Conservation (phyloP, 2,888 invertebrate genomes). For the Phyllotreta striolata region DNA sequence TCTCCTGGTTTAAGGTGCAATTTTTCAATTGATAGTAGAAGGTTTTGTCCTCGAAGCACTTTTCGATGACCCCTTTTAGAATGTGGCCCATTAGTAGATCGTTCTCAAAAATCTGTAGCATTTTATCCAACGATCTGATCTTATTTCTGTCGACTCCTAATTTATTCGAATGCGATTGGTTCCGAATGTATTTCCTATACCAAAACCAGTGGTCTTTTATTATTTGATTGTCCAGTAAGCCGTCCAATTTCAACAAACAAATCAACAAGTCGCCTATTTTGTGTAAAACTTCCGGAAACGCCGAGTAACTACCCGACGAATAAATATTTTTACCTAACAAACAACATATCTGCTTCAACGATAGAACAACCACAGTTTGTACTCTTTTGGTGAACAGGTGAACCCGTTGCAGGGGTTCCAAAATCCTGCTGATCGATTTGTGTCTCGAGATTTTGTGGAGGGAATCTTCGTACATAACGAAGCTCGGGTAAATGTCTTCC, state of each 20-base stretch:
- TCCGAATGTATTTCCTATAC: slow-evolving; percentile 78
- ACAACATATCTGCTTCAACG: slow-evolving; percentile 78
- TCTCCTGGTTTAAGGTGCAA: slow-evolving; percentile 65
- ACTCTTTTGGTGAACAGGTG: slow-evolving; percentile 75
- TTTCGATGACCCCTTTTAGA: slow-evolving; percentile 65
- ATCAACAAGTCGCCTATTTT: slow-evolving; percentile 73
- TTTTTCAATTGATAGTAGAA: slow-evolving; percentile 54
- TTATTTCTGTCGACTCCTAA: slow-evolving; percentile 69
- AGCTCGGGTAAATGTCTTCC: slow-evolving; percentile 67
- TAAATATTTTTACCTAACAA: slow-evolving; percentile 66
- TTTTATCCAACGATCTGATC: slow-evolving; percentile 73
- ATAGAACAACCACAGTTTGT: slow-evolving; percentile 74
- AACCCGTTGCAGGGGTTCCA: slow-evolving; percentile 70
- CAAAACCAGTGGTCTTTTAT: slow-evolving; percentile 76
- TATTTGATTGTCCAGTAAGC: slow-evolving; percentile 66
- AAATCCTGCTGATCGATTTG: slow-evolving; percentile 63
- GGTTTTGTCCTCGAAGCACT: slow-evolving; percentile 53
- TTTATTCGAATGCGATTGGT: slow-evolving; percentile 70
- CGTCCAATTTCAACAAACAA: slow-evolving; percentile 74
- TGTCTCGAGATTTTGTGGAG: slow-evolving; percentile 51
- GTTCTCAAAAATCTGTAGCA: slow-evolving; percentile 74
- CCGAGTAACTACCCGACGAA: slow-evolving; percentile 50
- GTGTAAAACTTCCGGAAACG: slow-evolving; percentile 61
- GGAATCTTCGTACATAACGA: slow-evolving; percentile 74
- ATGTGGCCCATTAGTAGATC: slow-evolving; percentile 75